These are phyloP conservation scores for Emydoidea blandingii DNA, from an alignment of 2,797 vertebrate species.

Conservation along the genomic window DNA sequence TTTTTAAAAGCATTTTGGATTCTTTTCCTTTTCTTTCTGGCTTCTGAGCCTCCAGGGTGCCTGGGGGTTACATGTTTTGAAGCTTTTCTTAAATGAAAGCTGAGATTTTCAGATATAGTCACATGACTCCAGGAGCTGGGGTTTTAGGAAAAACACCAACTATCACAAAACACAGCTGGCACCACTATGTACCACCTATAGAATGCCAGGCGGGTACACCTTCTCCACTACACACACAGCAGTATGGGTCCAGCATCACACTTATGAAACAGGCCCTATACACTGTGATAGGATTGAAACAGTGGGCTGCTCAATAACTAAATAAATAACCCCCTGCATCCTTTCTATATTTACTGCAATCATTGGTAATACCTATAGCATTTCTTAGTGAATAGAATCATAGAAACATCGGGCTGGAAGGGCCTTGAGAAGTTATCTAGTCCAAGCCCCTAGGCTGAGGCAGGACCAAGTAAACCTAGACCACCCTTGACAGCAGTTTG, in stretches of 20 bases:
- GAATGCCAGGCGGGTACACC: not conserved
- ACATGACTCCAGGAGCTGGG: not conserved
- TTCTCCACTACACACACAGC: not conserved
- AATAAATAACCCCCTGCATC: not conserved
- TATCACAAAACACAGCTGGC: not conserved
- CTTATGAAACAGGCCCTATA: not conserved
- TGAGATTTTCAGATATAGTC: not conserved
- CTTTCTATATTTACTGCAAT: not conserved
- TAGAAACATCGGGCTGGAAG: not conserved
- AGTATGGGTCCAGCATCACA: not conserved
- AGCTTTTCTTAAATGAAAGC: not conserved
- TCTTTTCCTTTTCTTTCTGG: not conserved
- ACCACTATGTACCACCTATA: not conserved
- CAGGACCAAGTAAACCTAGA: not conserved
- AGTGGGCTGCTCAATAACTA: not conserved
- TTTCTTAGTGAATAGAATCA: not conserved
- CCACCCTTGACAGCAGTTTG: not conserved
- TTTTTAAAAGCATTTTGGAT: too few relatives aligned
- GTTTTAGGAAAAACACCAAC: not conserved
- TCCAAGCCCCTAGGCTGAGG: not conserved
- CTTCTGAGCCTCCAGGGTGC: not conserved
- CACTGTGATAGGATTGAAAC: not conserved
- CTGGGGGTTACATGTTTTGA: too few relatives aligned
- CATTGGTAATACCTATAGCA: not conserved
- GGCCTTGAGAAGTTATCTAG: not conserved